Evolutionary conservation across 2,113 vertebrate species (phyloP).

Genomic region (Clinocottus analis): DNA sequence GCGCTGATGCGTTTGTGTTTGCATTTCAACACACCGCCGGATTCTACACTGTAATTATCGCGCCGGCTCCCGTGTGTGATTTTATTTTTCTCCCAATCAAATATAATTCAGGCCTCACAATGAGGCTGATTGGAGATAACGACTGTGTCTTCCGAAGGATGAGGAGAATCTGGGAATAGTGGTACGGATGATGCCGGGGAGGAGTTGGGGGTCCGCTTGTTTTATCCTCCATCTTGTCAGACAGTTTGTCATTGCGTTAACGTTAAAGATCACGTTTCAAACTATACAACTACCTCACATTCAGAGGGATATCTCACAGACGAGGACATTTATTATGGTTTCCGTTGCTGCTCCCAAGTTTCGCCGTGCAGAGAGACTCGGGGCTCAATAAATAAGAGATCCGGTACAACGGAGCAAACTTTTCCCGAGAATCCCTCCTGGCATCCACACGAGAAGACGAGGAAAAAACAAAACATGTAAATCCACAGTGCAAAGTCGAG

Average conservation of each 20-base stretch:
- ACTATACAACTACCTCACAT: constrained; percentile 34
- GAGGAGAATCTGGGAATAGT: constrained; percentile 36
- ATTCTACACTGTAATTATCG: constrained; percentile 67
- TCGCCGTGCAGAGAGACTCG: constrained; percentile 22
- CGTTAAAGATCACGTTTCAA: constrained; percentile 20
- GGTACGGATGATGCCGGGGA: constrained; percentile 18
- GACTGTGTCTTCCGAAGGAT: constrained; percentile 39
- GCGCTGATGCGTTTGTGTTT: constrained; percentile 64
- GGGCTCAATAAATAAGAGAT: constrained; percentile 53
- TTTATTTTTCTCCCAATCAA: constrained; percentile 65
- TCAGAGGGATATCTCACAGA: constrained; percentile 20
- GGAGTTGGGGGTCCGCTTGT: too few relatives aligned
- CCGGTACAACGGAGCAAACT: constrained; percentile 54
- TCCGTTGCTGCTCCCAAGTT: neutral
- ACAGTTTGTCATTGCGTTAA: constrained; percentile 16
- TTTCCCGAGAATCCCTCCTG: constrained; percentile 36
- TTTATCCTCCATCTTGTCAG: constrained; percentile 39
- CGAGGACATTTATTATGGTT: constrained; percentile 16
- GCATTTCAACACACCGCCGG: constrained; percentile 37
- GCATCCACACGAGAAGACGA: constrained; percentile 42
- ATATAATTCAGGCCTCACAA: constrained; percentile 70
- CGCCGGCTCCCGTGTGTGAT: constrained; percentile 39
- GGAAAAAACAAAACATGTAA: constrained; percentile 64
- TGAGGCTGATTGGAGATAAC: constrained; percentile 75
- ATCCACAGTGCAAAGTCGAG: constrained; percentile 66